Evolutionary conservation across 2,113 vertebrate genomes (phyloP), one percentile per base, ranked within the genome.

Genomic region (Apaloderma vittatum): DNA sequence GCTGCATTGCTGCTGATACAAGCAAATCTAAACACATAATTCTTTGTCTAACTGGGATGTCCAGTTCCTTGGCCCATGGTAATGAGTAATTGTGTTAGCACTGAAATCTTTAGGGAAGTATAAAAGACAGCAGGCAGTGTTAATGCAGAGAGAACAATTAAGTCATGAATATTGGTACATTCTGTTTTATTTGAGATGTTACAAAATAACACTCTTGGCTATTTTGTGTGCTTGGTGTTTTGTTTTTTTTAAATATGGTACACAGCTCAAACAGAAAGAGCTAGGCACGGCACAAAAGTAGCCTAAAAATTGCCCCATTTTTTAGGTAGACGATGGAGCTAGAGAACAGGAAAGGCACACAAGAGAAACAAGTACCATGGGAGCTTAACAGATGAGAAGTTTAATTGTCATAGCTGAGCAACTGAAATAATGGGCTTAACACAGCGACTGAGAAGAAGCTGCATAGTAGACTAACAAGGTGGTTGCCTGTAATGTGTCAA

Each of bases 371-470:
- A 78, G 9, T 37, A 45, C 48, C 18, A 29, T 51, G 61, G 51
- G 73, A 84, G 22, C 27, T 63, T 79, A 93, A 67, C 36, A 74
- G 59, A 87, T 71, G 76, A 94, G 51, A 81, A 62, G 19, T 89
- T 86, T 95, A 93, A 96, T 81, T 93, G 57, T 75, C 32, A 32
- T 63, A 94, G 66, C 57, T 75, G 19, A 78, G 43, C 59, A 78
- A 49, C 46, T 77, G 77, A 91, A 95, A 86, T 89, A 91, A 93
- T 51, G 87, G 87, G 65, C 36, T 91, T 84, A 74, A 49, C n/a
- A 24, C 6, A 13, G 67, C 30, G 70, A 36, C 55, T 36, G 73
- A 84, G 59, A 77, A 94, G 43, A 32, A 74, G 32, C 76, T 87
- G 65, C n/a, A 32, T 15, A 71, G 66, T 58, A 93, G 46, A 87